A percentile compares a stretch with the other conserved stretches of the same genome.
Conservation (phyloP, 2,888 invertebrate species). For the Serripes groenlandicus region DNA sequence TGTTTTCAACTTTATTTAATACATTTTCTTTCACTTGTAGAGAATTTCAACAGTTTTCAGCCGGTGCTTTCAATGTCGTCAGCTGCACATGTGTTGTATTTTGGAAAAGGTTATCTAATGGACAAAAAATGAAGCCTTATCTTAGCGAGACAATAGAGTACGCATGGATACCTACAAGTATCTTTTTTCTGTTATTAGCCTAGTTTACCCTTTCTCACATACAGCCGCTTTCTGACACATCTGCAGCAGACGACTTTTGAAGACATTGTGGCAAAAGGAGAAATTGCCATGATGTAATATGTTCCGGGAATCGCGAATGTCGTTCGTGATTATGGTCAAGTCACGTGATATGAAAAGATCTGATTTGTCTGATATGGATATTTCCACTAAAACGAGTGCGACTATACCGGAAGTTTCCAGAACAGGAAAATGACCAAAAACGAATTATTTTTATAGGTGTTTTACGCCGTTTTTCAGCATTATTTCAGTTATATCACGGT, state of each 20-base stretch:
- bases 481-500: too few species aligned
- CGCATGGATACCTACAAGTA: too few species aligned
- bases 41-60: background rate
- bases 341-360: too few species aligned
- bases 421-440: too few species aligned
- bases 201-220: background rate
- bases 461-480: too few species aligned
- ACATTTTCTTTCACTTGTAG: background rate
- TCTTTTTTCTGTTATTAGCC: background rate
- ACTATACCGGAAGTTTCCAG: too few species aligned
- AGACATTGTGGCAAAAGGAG: slow-evolving; percentile 4
- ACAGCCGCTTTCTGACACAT: background rate
- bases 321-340: background rate
- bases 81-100: background rate
- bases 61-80: background rate
- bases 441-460: too few species aligned
- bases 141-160: too few species aligned
- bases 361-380: too few species aligned
- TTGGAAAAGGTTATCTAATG: background rate
- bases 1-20: background rate
- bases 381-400: too few species aligned
- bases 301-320: background rate
- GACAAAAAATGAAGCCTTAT: too few species aligned
- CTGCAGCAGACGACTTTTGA: background rate
- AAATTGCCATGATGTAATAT: background rate